phyloP scores from a whole-genome alignment of 2,888 invertebrate genomes.

The Pseudococcus jackbeardsleyi region DNA sequence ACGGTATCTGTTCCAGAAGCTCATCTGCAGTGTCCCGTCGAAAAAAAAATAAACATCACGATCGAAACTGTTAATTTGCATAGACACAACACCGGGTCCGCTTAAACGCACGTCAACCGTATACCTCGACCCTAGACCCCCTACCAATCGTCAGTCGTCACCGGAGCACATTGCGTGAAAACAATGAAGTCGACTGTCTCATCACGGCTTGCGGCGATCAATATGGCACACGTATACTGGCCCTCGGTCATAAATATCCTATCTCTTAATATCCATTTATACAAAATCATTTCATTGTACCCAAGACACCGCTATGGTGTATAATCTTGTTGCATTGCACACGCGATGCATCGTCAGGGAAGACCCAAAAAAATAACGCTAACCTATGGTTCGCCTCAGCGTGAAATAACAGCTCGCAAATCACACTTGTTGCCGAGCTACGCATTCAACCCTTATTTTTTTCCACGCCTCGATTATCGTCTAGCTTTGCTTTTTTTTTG shows the following conservation, averaged over 20 bases:
- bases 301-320: background rate
- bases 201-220: background rate
- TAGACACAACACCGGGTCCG: background rate
- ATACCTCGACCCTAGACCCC: background rate
- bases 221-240: constrained; percentile 8
- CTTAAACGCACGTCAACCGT: background rate
- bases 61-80: background rate
- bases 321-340: background rate
- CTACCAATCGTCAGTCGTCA: constrained; percentile 3
- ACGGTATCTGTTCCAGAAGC: constrained; percentile 3
- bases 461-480: background rate
- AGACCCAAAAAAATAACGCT: background rate
- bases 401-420: constrained; percentile 22
- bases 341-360: background rate
- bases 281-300: background rate
- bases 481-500: background rate
- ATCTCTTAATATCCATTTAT: background rate
- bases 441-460: background rate
- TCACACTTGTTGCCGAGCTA: background rate
- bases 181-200: background rate
- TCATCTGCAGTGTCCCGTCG: background rate
- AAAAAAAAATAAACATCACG: background rate
- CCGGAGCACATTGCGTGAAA: background rate
- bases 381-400: background rate
- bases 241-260: background rate